Evolutionary conservation across 2,797 vertebrate species (phyloP), one percentile per base, ranked within the genome.

Genomic region (Pygocentrus nattereri): DNA sequence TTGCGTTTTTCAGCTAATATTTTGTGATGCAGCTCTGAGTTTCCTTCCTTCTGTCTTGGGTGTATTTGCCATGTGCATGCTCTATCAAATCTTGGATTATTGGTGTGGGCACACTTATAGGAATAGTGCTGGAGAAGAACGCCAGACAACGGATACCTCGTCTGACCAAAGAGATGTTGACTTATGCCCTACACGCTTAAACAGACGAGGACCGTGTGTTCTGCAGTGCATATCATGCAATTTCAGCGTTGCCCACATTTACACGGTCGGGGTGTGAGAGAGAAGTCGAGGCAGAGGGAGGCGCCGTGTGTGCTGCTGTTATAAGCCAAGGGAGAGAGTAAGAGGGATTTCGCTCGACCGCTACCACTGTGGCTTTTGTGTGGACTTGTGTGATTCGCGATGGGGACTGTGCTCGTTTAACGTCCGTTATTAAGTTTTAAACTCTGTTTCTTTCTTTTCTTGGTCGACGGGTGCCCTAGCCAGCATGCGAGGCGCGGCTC

Each of bases 401-500:
- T 5, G n/a, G n/a, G n/a, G 4, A 44, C 12, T 67, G 21, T 41
- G n/a, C 21, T 65, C 21, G 34, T 21, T n/a, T 4, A 21, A 11
- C 11, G 10, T 4, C n/a, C 2, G 41, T 21, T 11, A 4, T 67
- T n/a, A 68, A 68, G 65, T 56, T 83, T 76, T 83, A 65, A 64
- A 38, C 19, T 8, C 19, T 54, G 7, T 30, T 13, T 44, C 23
- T 70, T n/a, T 18, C 52, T n/a, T n/a, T n/a, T 21, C 76, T 70
- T 30, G 68, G 49, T 61, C 16, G 25, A 61, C 54, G 38, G 64
- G 59, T 50, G 4, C 2, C 10, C 3, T 50, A 47, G 38, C 62
- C 62, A 47, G 41, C 58, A 81, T 77, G 80, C 64, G 76, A 81
- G 56, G 70, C 25, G 47, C 47, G 52, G 52, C 23, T 58, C 52